Percentiles rank a stretch among this genome's conserved stretches.
These are phyloP conservation scores for Acinonyx jubatus DNA, from an alignment of 2,113 vertebrate species.

Conservation along the genomic window DNA sequence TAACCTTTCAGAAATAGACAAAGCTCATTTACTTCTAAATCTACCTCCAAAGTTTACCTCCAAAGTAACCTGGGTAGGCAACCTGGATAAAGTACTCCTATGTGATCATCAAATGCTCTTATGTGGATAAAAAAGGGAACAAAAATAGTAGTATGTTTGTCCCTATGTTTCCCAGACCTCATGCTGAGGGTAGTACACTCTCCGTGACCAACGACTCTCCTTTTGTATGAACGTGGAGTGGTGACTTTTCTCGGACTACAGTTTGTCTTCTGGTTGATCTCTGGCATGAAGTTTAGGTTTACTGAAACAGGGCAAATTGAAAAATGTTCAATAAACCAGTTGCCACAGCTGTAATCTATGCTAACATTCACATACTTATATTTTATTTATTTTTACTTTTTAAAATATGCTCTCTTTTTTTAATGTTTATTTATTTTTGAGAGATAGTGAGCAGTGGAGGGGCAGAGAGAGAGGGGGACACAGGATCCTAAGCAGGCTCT, in stretches of 20 bases:
- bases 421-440: too few species aligned
- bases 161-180: neutral
- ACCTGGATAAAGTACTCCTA: neutral
- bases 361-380: neutral
- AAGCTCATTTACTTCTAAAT: neutral
- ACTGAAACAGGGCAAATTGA: neutral
- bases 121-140: neutral
- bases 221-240: neutral
- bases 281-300: neutral
- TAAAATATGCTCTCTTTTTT: too few species aligned
- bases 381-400: too few species aligned
- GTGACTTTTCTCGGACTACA: neutral
- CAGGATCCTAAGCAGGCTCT: too few species aligned
- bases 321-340: neutral
- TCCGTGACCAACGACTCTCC: neutral
- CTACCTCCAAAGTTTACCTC: neutral
- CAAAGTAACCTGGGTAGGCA: neutral
- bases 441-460: too few species aligned
- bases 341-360: neutral
- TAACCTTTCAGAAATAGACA: neutral
- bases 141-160: neutral
- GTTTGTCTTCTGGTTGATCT: neutral
- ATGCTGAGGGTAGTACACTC: neutral
- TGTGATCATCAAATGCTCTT: neutral
- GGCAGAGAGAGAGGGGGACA: too few species aligned